Evolutionary conservation across 2,888 invertebrate genomes (phyloP).

Genomic region (Phyllotreta cruciferae): DNA sequence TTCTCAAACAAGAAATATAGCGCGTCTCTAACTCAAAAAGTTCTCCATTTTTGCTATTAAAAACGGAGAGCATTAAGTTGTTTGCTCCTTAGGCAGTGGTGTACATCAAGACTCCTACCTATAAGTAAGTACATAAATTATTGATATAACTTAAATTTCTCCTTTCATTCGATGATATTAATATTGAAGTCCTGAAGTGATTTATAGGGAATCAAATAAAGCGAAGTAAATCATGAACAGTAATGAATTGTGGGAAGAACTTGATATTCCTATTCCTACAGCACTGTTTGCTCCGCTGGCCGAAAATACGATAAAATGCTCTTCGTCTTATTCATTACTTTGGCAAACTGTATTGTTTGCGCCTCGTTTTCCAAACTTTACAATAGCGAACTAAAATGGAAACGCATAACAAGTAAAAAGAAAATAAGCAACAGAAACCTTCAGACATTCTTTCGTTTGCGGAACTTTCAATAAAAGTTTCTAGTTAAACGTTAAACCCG

Average conservation of each 20-base stretch:
- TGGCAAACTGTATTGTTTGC: slow-evolving; percentile 17
- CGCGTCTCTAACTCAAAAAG: slow-evolving; percentile 4
- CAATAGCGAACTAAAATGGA: slow-evolving; percentile 9
- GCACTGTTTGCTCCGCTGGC: not conserved
- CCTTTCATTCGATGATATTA: too few relatives aligned
- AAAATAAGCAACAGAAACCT: slow-evolving; percentile 10
- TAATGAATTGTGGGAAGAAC: too few relatives aligned
- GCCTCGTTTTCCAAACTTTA: slow-evolving; percentile 14
- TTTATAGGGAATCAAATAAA: too few relatives aligned
- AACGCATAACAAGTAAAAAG: not conserved
- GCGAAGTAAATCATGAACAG: too few relatives aligned
- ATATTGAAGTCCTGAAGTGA: too few relatives aligned
- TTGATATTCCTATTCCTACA: too few relatives aligned
- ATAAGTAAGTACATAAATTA: too few relatives aligned
- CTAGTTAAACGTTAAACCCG: slow-evolving; percentile 1
- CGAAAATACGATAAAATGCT: slow-evolving; percentile 4
- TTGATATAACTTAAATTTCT: too few relatives aligned
- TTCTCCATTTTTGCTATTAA: not conserved
- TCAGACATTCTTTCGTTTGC: slow-evolving; percentile 5
- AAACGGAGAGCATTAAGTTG: slow-evolving; percentile 6
- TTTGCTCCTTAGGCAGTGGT: not conserved
- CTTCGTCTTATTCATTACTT: slow-evolving; percentile 17
- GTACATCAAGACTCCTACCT: not conserved
- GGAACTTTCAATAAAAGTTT: slow-evolving; percentile 12
- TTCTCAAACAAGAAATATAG: slow-evolving; percentile 1